A percentile compares a stretch with the other conserved stretches of the same genome.
phyloP scores from a whole-genome alignment of 2,888 invertebrate species.

The Diloba caeruleocephala region DNA sequence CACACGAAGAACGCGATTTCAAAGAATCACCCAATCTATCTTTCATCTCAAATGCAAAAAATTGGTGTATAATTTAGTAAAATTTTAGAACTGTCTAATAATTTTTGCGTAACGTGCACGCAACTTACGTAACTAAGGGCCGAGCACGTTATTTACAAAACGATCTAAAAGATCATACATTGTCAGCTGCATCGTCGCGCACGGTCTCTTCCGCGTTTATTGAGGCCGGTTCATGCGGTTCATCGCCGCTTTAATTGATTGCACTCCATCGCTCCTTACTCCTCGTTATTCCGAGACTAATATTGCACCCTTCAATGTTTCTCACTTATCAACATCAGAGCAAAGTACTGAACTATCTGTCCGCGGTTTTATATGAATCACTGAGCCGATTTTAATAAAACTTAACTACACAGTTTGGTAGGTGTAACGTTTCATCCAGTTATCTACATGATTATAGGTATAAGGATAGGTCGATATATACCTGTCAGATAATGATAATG shows the following conservation, averaged over 20 bases:
- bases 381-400: conserved; percentile 6
- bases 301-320: conserved; percentile 27
- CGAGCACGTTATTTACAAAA: conserved; percentile 40
- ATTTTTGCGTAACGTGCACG: too few relatives aligned
- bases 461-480: too few relatives aligned
- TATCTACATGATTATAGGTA: conserved; percentile 1
- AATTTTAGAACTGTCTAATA: too few relatives aligned
- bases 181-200: conserved; percentile 53
- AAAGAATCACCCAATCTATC: too few relatives aligned
- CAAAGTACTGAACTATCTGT: conserved; percentile 33
- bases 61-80: too few relatives aligned
- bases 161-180: conserved; percentile 31
- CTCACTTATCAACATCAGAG: conserved; percentile 35
- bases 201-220: conserved; percentile 74
- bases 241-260: conserved; percentile 63
- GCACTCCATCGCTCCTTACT: conserved; percentile 48
- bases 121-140: too few relatives aligned
- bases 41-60: too few relatives aligned
- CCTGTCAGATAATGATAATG: too few relatives aligned
- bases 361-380: conserved; percentile 14
- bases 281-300: conserved; percentile 35
- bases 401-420: neutral
- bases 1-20: too few relatives aligned
- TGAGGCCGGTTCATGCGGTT: conserved; percentile 76
- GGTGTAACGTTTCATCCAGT: conserved; percentile 7